phyloP scores from a whole-genome alignment of 2,113 vertebrate genomes.

The Sorex fumeus region DNA sequence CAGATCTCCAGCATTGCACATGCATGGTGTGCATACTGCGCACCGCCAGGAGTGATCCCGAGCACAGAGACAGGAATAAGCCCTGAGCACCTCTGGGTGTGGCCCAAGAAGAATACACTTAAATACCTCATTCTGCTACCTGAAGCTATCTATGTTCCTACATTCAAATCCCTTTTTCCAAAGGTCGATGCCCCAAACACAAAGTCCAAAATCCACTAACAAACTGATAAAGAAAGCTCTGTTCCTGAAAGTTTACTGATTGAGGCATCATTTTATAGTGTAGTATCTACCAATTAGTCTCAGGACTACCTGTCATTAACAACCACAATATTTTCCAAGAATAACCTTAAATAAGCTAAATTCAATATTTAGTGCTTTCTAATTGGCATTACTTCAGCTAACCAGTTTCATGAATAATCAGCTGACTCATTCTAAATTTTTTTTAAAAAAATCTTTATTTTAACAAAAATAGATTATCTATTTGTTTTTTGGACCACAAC shows the following conservation, averaged over 20 bases:
- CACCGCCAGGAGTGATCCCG: too few species aligned
- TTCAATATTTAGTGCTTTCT: conserved; percentile 16
- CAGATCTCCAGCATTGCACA: too few species aligned
- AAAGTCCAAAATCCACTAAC: background rate
- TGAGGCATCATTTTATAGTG: background rate
- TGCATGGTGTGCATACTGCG: too few species aligned
- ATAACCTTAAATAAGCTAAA: background rate
- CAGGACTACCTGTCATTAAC: background rate
- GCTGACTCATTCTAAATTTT: conserved; percentile 13
- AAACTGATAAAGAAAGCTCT: conserved; percentile 53
- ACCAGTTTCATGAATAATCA: conserved; percentile 42
- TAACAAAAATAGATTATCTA: background rate
- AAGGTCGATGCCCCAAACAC: conserved; percentile 31
- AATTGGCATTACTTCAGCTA: background rate
- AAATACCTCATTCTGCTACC: background rate
- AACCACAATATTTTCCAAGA: conserved; percentile 3
- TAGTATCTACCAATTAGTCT: background rate
- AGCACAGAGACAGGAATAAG: too few species aligned
- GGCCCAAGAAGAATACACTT: background rate
- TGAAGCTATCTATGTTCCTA: background rate
- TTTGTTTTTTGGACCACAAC: too few species aligned
- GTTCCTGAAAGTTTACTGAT: conserved; percentile 30
- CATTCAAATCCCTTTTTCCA: conserved; percentile 40
- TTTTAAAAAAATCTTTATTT: conserved; percentile 44
- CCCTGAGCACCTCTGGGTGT: too few species aligned